Conservation (phyloP, 2,888 invertebrate species). For the Lagria hirta region DNA sequence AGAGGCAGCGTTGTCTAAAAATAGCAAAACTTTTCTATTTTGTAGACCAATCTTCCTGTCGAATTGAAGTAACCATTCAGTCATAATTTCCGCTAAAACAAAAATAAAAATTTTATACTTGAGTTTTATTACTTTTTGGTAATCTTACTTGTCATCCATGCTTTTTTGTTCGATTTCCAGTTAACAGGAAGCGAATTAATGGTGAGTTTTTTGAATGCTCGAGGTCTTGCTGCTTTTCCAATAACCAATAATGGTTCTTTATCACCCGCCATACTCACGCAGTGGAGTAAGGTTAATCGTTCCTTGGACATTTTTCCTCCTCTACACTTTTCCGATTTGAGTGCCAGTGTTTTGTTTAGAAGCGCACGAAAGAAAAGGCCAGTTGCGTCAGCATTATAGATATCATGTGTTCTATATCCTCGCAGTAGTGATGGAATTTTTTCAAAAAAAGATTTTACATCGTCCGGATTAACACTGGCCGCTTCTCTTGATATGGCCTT, state of each 20-base stretch:
- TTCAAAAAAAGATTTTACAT: constrained; percentile 16
- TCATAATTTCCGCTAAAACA: too few species aligned
- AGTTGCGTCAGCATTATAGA: constrained; percentile 3
- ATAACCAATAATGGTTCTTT: constrained; percentile 3
- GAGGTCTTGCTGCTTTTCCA: constrained; percentile 3
- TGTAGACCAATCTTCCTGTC: too few species aligned
- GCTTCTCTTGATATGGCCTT: constrained; percentile 25
- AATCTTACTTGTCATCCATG: constrained; percentile 12
- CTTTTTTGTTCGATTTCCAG: constrained; percentile 7
- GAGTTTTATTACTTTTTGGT: too few species aligned
- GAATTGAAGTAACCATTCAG: too few species aligned
- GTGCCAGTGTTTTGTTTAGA: constrained; percentile 1
- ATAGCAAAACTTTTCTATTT: too few species aligned
- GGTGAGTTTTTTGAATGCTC: constrained; percentile 1
- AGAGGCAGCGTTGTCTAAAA: too few species aligned
- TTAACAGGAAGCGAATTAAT: constrained; percentile 3
- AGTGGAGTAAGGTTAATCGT: constrained; percentile 1
- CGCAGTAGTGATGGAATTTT: constrained; percentile 19
- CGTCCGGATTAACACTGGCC: constrained; percentile 17
- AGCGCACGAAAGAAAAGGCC: constrained; percentile 3
- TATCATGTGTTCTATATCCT: background rate
- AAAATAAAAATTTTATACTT: too few species aligned
- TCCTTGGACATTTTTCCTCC: constrained; percentile 6
- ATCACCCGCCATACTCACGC: constrained; percentile 5
- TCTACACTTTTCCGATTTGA: constrained; percentile 4